These are phyloP conservation scores for Campylomormyrus tamandua DNA, from an alignment of 2,113 vertebrate species.

Conservation along the genomic window DNA sequence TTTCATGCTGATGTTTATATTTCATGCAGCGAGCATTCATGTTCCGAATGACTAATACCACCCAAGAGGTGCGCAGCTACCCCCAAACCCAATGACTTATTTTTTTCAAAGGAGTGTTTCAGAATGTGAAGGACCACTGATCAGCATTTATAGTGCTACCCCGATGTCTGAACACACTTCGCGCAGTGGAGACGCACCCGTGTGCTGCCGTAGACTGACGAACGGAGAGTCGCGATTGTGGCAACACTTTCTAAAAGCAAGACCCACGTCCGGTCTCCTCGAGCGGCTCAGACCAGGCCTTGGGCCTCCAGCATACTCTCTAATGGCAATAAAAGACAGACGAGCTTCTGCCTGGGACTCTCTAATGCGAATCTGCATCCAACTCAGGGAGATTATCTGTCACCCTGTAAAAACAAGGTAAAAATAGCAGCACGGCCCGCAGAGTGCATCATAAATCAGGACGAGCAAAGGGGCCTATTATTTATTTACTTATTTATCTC, in stretches of 20 bases:
- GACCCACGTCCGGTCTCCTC: not conserved
- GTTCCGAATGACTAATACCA: not conserved
- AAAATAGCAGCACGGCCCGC: not conserved
- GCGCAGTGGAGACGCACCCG: not conserved
- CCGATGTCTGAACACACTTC: not conserved
- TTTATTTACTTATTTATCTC: not conserved
- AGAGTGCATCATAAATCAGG: not conserved
- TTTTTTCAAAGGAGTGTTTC: not conserved
- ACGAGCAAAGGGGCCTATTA: not conserved
- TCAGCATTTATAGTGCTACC: not conserved
- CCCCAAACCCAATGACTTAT: not conserved
- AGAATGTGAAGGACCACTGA: not conserved
- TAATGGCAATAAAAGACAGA: not conserved
- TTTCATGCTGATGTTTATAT: not conserved
- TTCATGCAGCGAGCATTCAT: not conserved
- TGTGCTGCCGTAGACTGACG: not conserved
- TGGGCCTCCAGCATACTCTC: not conserved
- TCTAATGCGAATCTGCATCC: not conserved
- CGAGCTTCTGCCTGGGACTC: not conserved
- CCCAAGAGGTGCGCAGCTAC: not conserved
- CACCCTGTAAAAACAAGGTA: constrained; percentile 12
- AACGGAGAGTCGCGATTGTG: not conserved
- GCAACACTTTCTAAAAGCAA: not conserved
- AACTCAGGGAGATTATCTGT: not conserved
- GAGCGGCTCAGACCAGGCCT: not conserved